phyloP scores from a whole-genome alignment of 2,888 invertebrate genomes.

The Bellardia bayeri region DNA sequence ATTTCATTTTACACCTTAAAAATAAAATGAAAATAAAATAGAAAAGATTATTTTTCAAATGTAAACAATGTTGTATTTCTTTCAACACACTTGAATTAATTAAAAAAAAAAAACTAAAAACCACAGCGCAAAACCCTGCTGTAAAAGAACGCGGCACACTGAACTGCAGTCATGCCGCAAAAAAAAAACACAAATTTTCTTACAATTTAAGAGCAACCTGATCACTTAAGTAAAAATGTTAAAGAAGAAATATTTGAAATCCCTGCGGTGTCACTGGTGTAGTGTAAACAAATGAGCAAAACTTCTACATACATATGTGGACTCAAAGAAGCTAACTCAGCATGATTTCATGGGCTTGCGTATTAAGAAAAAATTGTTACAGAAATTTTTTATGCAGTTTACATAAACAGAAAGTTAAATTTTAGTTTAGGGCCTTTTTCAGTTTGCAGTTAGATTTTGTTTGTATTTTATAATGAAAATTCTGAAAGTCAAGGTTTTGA shows the following conservation, averaged over 20 bases:
- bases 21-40: not conserved
- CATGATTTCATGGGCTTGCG: conserved; percentile 32
- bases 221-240: conserved; percentile 15
- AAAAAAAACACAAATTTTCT: conserved; percentile 1
- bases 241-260: not conserved
- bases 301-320: not conserved
- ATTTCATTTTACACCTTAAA: conserved; percentile 26
- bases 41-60: conserved; percentile 36
- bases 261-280: conserved; percentile 23
- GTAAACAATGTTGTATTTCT: conserved; percentile 70
- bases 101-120: conserved; percentile 17
- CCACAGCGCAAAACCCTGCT: conserved; percentile 1
- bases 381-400: not conserved
- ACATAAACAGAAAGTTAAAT: not conserved
- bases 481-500: too few species aligned
- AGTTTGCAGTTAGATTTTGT: too few species aligned
- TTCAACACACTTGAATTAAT: conserved; percentile 70
- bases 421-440: not conserved
- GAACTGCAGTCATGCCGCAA: not conserved
- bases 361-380: conserved; percentile 10
- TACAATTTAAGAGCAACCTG: conserved; percentile 38
- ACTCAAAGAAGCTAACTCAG: conserved; percentile 29
- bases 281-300: conserved; percentile 19
- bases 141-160: not conserved
- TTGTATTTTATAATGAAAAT: too few species aligned